These are phyloP conservation scores for Rhadina sibilatrix DNA, from an alignment of 2,113 vertebrate species.

Conservation along the genomic window DNA sequence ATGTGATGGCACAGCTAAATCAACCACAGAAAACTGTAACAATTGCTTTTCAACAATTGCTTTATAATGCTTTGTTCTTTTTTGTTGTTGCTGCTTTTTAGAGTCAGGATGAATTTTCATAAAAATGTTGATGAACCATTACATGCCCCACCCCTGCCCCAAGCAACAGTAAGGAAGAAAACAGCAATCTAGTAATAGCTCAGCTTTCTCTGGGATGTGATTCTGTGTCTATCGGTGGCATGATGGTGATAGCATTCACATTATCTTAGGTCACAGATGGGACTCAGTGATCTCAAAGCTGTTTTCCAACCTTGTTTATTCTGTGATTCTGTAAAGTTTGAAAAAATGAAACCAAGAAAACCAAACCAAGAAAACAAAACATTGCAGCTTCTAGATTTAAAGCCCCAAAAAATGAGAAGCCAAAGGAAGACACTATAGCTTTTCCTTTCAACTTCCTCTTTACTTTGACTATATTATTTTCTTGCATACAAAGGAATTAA, in stretches of 20 bases:
- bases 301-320: background rate
- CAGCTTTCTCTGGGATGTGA: background rate
- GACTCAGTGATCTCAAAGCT: background rate
- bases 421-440: background rate
- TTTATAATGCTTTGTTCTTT: background rate
- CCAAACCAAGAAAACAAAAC: background rate
- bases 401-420: background rate
- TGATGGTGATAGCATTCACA: background rate
- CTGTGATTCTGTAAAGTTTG: background rate
- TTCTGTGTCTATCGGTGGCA: background rate
- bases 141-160: background rate
- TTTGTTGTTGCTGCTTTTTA: background rate
- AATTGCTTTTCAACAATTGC: background rate
- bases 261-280: background rate
- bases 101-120: background rate
- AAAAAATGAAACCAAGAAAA: background rate
- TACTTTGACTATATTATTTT: background rate
- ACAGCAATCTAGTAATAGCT: background rate
- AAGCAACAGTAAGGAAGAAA: background rate
- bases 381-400: background rate
- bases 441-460: background rate
- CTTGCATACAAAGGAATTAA: background rate
- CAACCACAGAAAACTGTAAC: background rate
- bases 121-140: background rate
- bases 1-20: background rate